Evolutionary conservation across 1,140 invertebrate species (phyloP).

Genomic region (Aphis gossypii): DNA sequence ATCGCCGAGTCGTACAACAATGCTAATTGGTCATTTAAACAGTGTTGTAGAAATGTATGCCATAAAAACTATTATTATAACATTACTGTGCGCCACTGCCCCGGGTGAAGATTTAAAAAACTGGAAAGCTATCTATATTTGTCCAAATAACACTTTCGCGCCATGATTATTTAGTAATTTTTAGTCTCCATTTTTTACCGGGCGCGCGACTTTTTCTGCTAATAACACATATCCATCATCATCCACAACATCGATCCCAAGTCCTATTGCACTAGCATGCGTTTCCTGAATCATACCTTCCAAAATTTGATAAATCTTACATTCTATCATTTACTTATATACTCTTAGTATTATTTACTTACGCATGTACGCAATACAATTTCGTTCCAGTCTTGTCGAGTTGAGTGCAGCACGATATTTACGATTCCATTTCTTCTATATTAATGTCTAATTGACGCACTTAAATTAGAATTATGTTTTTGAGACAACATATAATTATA

Average conservation of each 20-base stretch:
- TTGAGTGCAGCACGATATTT: too few relatives aligned
- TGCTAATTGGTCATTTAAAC: background rate
- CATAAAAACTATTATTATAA: conserved; percentile 1
- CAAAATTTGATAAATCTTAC: background rate
- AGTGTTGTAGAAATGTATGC: background rate
- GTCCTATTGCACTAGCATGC: too few relatives aligned
- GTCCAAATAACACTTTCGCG: background rate
- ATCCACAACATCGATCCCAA: background rate
- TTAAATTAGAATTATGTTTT: background rate
- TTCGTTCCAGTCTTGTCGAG: background rate
- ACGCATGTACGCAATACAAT: background rate
- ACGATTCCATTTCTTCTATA: background rate
- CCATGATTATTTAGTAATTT: background rate
- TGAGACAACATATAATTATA: background rate
- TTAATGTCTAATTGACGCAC: background rate
- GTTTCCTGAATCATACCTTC: background rate
- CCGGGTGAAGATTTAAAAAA: background rate
- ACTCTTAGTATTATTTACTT: background rate
- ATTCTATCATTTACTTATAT: background rate
- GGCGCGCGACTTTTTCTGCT: background rate
- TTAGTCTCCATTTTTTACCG: background rate
- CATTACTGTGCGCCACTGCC: background rate
- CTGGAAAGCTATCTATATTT: background rate
- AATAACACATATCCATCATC: background rate
- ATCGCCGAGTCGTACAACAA: background rate